Conservation (phyloP, 2,888 invertebrate genomes). For the Clostera curtula region DNA sequence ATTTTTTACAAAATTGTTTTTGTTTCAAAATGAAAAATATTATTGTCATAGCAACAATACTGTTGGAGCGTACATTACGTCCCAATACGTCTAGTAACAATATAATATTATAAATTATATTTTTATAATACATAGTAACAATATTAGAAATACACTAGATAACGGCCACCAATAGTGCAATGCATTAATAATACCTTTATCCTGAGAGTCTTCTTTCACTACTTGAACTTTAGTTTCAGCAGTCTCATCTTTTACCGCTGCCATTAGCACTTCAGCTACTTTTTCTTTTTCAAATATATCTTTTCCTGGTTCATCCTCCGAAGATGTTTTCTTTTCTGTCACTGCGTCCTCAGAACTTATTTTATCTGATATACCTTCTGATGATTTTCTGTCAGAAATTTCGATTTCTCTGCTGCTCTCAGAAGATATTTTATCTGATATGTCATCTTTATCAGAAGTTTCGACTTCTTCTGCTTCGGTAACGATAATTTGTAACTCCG, state of each 20-base stretch:
- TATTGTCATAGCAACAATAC: too few species aligned
- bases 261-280: slow-evolving; percentile 22
- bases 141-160: too few species aligned
- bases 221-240: slow-evolving; percentile 28
- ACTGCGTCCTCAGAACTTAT: slow-evolving; percentile 71
- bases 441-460: slow-evolving; percentile 62
- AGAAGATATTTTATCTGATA: slow-evolving; percentile 69
- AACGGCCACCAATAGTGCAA: too few species aligned
- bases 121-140: too few species aligned
- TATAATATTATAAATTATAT: too few species aligned
- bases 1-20: too few species aligned
- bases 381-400: slow-evolving; percentile 67
- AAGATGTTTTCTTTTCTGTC: slow-evolving; percentile 68
- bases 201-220: slow-evolving; percentile 36
- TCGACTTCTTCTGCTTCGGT: slow-evolving; percentile 68
- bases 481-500: slow-evolving; percentile 64
- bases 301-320: slow-evolving; percentile 53
- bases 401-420: slow-evolving; percentile 69
- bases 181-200: too few species aligned
- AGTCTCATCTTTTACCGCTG: slow-evolving; percentile 24
- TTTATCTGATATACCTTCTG: slow-evolving; percentile 67
- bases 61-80: too few species aligned
- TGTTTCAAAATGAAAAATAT: too few species aligned
- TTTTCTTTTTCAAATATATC: slow-evolving; percentile 27
- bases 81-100: too few species aligned